Evolutionary conservation across 2,797 vertebrate species (phyloP).

Genomic region (Phoxinus dragarum): DNA sequence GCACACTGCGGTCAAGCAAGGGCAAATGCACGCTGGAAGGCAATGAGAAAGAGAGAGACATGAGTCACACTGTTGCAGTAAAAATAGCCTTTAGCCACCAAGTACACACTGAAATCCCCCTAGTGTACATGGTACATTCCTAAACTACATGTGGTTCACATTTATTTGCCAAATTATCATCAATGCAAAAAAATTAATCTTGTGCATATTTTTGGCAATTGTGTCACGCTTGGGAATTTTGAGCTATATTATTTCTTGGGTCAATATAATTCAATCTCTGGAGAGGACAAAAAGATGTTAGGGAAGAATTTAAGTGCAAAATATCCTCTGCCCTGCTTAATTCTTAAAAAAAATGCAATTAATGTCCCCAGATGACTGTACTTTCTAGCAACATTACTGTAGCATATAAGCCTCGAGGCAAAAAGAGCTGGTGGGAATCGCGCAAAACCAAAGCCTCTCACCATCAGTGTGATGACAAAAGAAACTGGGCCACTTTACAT

Average conservation of each 20-base stretch:
- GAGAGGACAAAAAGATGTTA: conserved; percentile 32
- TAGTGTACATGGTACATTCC: conserved; percentile 7
- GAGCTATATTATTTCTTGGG: conserved; percentile 35
- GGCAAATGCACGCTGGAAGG: conserved; percentile 90
- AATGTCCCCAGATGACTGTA: conserved; percentile 37
- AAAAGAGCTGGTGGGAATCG: conserved; percentile 15
- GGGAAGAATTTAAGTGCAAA: conserved; percentile 42
- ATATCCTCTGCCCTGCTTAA: conserved; percentile 40
- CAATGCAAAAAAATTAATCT: background rate
- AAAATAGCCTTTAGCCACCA: conserved; percentile 4
- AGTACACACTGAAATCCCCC: background rate
- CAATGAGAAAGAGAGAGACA: conserved; percentile 26
- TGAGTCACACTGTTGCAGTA: conserved; percentile 19
- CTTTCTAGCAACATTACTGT: conserved; percentile 44
- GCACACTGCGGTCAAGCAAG: conserved; percentile 94
- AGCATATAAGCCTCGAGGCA: conserved; percentile 29
- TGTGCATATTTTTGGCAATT: conserved; percentile 45
- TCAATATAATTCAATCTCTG: conserved; percentile 41
- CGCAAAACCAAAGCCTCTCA: conserved; percentile 32
- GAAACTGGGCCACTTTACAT: conserved; percentile 42
- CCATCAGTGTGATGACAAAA: conserved; percentile 25
- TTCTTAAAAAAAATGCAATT: conserved; percentile 45
- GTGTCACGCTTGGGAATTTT: conserved; percentile 25
- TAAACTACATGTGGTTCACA: conserved; percentile 22
- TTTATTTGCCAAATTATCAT: conserved; percentile 35